These are phyloP conservation scores for Geotrupes spiniger DNA, from an alignment of 2,888 invertebrate species.

Conservation along the genomic window DNA sequence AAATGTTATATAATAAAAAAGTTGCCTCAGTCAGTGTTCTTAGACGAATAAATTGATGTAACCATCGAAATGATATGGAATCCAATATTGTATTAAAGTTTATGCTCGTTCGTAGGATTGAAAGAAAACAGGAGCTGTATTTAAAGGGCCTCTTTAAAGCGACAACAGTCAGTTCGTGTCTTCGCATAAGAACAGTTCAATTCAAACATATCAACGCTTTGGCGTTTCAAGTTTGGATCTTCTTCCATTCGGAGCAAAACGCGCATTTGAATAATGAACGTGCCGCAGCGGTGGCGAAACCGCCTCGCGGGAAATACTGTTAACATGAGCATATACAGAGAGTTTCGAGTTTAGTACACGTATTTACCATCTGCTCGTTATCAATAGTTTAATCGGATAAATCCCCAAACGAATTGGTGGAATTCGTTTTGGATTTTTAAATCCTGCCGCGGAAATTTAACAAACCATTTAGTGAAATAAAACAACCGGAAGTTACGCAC, in stretches of 20 bases:
- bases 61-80: constrained; percentile 26
- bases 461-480: no score
- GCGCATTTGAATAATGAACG: constrained; percentile 42
- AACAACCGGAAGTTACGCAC: no score
- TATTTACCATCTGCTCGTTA: no score
- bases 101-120: constrained; percentile 36
- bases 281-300: not conserved
- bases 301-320: constrained; percentile 31
- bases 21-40: no score
- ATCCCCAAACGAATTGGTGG: no score
- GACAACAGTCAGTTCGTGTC: constrained; percentile 40
- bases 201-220: constrained; percentile 42
- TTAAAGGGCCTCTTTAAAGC: constrained; percentile 42
- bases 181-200: constrained; percentile 46
- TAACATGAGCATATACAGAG: constrained; percentile 8
- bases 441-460: no score
- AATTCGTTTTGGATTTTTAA: no score
- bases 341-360: no score
- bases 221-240: constrained; percentile 43
- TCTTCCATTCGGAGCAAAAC: constrained; percentile 33
- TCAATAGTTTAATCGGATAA: no score
- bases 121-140: constrained; percentile 40
- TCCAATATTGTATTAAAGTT: constrained; percentile 38
- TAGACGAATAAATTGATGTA: not conserved
- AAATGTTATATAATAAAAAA: no score